phyloP scores from a whole-genome alignment of 2,888 invertebrate genomes.

The Thyatira batis region DNA sequence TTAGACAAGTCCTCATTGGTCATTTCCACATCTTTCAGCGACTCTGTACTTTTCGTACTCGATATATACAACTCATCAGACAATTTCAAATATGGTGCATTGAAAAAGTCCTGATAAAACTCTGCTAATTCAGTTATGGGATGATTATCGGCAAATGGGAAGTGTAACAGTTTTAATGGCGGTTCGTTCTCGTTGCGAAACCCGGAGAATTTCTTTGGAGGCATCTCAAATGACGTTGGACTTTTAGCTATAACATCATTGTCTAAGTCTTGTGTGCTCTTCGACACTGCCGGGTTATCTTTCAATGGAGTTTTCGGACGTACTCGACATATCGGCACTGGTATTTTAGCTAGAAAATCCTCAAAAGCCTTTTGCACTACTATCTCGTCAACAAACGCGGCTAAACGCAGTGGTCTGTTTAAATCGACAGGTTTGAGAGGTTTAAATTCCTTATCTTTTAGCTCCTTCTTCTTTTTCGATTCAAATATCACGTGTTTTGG shows the following conservation, averaged over 20 bases:
- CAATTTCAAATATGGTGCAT: slow-evolving; percentile 81
- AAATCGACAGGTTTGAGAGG: slow-evolving; percentile 79
- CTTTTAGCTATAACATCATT: slow-evolving; percentile 54
- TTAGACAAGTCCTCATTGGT: slow-evolving; percentile 84
- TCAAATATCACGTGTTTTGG: slow-evolving; percentile 84
- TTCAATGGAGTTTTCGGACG: slow-evolving; percentile 45
- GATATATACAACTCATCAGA: slow-evolving; percentile 45
- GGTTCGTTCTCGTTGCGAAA: slow-evolving; percentile 80
- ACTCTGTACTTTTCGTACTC: slow-evolving; percentile 41
- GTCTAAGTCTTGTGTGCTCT: slow-evolving; percentile 69
- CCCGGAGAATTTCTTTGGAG: slow-evolving; percentile 71
- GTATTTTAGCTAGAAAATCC: slow-evolving; percentile 64
- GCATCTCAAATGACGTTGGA: slow-evolving; percentile 67
- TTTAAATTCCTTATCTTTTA: slow-evolving; percentile 54
- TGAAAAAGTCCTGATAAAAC: slow-evolving; percentile 91
- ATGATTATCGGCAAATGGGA: slow-evolving; percentile 89
- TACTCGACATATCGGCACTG: slow-evolving; percentile 61
- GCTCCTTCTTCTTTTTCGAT: slow-evolving; percentile 83
- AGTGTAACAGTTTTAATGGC: slow-evolving; percentile 87
- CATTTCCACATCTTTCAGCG: slow-evolving; percentile 44
- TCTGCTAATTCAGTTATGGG: slow-evolving; percentile 88
- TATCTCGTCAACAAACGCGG: slow-evolving; percentile 87
- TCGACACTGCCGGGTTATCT: slow-evolving; percentile 40
- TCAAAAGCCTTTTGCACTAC: slow-evolving; percentile 57
- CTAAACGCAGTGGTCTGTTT: slow-evolving; percentile 87